A percentile compares a stretch with the other conserved stretches of the same genome.
phyloP scores from a whole-genome alignment of 2,797 vertebrate species.

The Emydoidea blandingii region DNA sequence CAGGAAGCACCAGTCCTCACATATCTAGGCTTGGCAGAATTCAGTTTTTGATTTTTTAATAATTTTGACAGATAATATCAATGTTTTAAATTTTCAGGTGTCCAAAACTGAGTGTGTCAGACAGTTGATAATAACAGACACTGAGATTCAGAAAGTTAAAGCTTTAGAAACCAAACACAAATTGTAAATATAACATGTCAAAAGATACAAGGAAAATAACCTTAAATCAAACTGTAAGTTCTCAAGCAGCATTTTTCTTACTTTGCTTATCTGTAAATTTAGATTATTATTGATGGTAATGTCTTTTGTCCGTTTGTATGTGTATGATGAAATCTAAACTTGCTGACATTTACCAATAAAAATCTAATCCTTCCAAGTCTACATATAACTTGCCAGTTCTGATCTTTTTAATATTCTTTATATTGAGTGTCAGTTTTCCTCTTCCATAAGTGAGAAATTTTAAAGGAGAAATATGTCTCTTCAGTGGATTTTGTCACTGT shows the following conservation, averaged over 20 bases:
- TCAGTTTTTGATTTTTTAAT: conserved; percentile 39
- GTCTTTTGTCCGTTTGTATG: not conserved
- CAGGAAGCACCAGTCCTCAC: conserved; percentile 32
- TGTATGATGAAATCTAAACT: not conserved
- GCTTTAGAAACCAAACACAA: not conserved
- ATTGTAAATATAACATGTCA: not conserved
- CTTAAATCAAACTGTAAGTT: not conserved
- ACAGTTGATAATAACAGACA: not conserved
- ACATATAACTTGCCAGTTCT: not conserved
- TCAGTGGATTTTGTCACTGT: not conserved
- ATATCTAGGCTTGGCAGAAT: conserved; percentile 35
- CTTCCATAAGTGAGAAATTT: not conserved
- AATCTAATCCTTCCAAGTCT: not conserved
- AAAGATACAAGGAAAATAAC: not conserved
- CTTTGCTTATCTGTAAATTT: not conserved
- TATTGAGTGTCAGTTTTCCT: not conserved
- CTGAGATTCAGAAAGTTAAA: not conserved
- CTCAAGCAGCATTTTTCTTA: not conserved
- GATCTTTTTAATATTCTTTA: not conserved
- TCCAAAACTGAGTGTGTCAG: not conserved
- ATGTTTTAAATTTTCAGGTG: not conserved
- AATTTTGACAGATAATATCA: not conserved
- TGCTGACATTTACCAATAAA: not conserved
- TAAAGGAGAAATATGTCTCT: conserved; percentile 8
- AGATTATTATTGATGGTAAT: not conserved